Conservation (phyloP, 2,797 vertebrate species). For the Microchirus variegatus region DNA sequence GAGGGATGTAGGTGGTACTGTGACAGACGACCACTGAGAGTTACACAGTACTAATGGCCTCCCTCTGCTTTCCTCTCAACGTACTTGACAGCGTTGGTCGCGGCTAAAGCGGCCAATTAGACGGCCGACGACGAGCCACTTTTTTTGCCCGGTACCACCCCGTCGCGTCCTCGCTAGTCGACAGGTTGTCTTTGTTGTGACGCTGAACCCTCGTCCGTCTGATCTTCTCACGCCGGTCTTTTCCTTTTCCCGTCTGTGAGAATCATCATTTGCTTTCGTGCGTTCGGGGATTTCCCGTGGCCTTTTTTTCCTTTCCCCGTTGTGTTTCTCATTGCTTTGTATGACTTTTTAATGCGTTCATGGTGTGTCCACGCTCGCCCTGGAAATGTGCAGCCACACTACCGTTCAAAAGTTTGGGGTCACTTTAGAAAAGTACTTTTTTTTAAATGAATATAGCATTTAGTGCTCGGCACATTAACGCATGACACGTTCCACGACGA, state of each 20-base stretch:
- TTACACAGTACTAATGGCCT: slow-evolving; percentile 56
- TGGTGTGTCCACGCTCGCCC: slow-evolving; percentile 27
- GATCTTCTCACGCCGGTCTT: slow-evolving; percentile 36
- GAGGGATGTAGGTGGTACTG: slow-evolving; percentile 23
- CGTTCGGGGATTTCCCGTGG: slow-evolving; percentile 26
- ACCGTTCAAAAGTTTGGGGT: no score
- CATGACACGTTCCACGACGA: no score
- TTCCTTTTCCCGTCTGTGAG: slow-evolving; percentile 12
- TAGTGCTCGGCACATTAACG: no score
- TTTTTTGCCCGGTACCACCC: slow-evolving; percentile 44
- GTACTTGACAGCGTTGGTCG: slow-evolving; percentile 58
- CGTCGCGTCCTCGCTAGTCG: slow-evolving; percentile 58
- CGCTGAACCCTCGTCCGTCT: slow-evolving; percentile 29
- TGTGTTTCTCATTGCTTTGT: background rate
- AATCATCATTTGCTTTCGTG: slow-evolving; percentile 30
- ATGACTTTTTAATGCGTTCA: slow-evolving; percentile 37
- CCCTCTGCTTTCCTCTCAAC: slow-evolving; percentile 43
- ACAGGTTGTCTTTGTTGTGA: slow-evolving; percentile 49
- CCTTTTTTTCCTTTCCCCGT: slow-evolving; percentile 7
- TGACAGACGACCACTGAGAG: slow-evolving; percentile 38
- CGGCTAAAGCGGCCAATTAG: slow-evolving; percentile 74
- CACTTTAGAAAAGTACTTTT: no score
- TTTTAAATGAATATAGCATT: no score
- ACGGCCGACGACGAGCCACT: slow-evolving; percentile 52
- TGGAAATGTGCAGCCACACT: slow-evolving; percentile 15